Evolutionary conservation across 1,140 invertebrate species (phyloP), one percentile per base, ranked within the genome.

Genomic region (Polypedilum pembai): DNA sequence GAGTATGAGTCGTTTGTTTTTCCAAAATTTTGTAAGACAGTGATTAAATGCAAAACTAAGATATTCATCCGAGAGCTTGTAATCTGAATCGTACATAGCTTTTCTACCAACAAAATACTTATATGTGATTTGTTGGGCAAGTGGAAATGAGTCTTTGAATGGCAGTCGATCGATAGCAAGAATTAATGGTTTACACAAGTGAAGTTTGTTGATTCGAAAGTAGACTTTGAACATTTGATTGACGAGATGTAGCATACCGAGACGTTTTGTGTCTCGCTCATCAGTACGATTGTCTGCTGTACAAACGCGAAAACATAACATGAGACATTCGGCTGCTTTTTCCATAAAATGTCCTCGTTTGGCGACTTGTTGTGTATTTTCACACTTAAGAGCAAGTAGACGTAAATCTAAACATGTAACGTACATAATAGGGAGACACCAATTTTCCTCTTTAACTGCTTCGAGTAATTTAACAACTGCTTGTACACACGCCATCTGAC

Each of bases 211-310:
- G 45, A 98, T 98, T 77, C 91, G 88, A 80, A 98, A 99, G 82
- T 99, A 99, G 3, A 99, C 94, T 85, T 98, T 98, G 75, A 99
- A 93, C 10, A 99, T 85, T 82, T 99, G 96, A 85, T 99, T 99
- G 0, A 98, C 94, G 63, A 99, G 84, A 78, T 91, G 91, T 77
- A 99, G 83, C 94, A 99, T 98, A 76, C 96, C 96, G 86, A 95
- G 90, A 79, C 94, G 88, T 83, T 98, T 99, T 0, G 95, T 95
- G 73, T 95, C 92, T 76, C 93, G 88, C 77, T 94, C 92, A 0
- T 93, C 20, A 66, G 45, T 77, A 76, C 87, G 82, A 81, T 94
- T 97, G 80, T 99, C 98, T 17, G 93, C 94, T 21, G 96, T 95
- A 84, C 96, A 98, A 17, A 98, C 92, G 79, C 97, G 85, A 83